Evolutionary conservation across 2,888 invertebrate species (phyloP).

Genomic region (Tenodera sinensis): DNA sequence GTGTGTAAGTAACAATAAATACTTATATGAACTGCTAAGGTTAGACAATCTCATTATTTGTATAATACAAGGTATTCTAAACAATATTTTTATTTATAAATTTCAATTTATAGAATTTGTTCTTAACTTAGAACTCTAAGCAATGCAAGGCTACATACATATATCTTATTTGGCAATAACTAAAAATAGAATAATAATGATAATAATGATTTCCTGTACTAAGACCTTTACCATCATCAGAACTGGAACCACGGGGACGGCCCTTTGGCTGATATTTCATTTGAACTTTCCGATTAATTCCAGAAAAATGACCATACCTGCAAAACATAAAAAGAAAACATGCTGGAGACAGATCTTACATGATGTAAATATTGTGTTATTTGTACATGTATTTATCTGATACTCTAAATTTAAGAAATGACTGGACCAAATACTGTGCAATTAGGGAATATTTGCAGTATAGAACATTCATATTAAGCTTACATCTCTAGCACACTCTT

Average conservation of each 20-base stretch:
- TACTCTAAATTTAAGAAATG: too few relatives aligned
- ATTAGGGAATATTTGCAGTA: not conserved
- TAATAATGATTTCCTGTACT: constrained; percentile 34
- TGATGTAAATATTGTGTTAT: too few relatives aligned
- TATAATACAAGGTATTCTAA: too few relatives aligned
- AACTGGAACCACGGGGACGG: constrained; percentile 84
- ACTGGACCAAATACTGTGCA: constrained; percentile 5
- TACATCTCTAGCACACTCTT: constrained; percentile 99
- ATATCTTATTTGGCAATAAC: constrained; percentile 6
- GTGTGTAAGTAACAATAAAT: too few relatives aligned
- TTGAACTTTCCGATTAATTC: constrained; percentile 99
- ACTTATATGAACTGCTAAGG: too few relatives aligned
- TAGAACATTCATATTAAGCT: constrained; percentile 39
- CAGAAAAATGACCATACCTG: constrained; percentile 99
- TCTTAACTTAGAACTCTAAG: not conserved
- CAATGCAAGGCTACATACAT: not conserved
- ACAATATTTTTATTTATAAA: too few relatives aligned
- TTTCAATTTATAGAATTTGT: too few relatives aligned
- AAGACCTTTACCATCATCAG: constrained; percentile 81
- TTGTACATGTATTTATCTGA: too few relatives aligned
- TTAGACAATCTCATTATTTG: too few relatives aligned
- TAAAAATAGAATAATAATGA: constrained; percentile 29
- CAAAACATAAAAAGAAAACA: not conserved
- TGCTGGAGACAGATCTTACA: too few relatives aligned
- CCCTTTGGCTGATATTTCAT: constrained; percentile 98